Conservation (phyloP, 2,113 vertebrate genomes). For the Anhinga anhinga region DNA sequence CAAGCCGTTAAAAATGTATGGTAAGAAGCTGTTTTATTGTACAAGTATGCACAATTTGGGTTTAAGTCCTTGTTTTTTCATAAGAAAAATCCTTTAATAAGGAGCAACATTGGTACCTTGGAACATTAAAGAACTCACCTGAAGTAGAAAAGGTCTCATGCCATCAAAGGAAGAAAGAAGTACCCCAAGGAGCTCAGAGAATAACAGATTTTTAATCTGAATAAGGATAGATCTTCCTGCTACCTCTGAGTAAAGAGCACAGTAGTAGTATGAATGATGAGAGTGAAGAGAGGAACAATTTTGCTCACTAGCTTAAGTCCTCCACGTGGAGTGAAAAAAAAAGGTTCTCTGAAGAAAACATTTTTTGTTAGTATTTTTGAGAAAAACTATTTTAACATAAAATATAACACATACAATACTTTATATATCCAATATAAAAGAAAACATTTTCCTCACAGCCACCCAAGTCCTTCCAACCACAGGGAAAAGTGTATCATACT, state of each 20-base stretch:
- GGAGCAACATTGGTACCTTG: neutral
- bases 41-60: neutral
- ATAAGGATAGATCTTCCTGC: neutral
- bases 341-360: neutral
- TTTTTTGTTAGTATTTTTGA: neutral
- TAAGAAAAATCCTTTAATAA: neutral
- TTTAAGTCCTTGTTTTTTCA: neutral
- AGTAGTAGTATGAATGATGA: neutral
- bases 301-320: neutral
- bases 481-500: neutral
- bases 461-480: neutral
- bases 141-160: neutral
- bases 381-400: neutral
- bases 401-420: neutral
- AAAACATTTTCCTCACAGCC: neutral
- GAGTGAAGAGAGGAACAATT: neutral
- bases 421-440: neutral
- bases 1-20: neutral
- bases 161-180: neutral
- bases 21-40: neutral
- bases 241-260: neutral
- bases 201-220: neutral
- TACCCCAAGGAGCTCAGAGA: neutral
- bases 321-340: neutral
- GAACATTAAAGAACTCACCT: neutral